These are phyloP conservation scores for Orius insidiosus DNA, from an alignment of 1,140 invertebrate genomes.

Conservation along the genomic window DNA sequence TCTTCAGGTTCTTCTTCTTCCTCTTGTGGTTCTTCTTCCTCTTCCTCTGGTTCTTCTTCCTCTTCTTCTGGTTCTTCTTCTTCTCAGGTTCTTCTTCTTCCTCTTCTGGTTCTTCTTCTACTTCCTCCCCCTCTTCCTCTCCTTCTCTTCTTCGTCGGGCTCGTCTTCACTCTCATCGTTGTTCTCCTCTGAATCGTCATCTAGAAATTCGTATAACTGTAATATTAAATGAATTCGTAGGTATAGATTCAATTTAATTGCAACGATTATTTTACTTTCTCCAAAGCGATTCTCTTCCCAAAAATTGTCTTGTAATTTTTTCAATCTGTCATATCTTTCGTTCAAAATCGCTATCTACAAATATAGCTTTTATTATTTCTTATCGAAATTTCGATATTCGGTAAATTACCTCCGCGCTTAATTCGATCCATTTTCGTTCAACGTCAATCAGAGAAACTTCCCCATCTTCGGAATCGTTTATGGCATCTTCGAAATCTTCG, in stretches of 20 bases:
- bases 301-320: slow-evolving; percentile 4
- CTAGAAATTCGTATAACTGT: not conserved
- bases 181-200: slow-evolving; percentile 23
- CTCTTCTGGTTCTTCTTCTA: too few species aligned
- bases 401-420: not conserved
- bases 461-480: not conserved
- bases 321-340: not conserved
- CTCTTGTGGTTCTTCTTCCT: slow-evolving; percentile 16
- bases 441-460: not conserved
- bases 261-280: slow-evolving; percentile 6
- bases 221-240: not conserved
- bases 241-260: not conserved
- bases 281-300: slow-evolving; percentile 22
- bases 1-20: slow-evolving; percentile 18
- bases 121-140: too few species aligned
- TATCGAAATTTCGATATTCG: not conserved
- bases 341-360: not conserved
- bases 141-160: slow-evolving; percentile 14
- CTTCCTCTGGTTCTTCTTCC: slow-evolving; percentile 10
- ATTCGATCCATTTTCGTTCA: not conserved
- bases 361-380: slow-evolving; percentile 1
- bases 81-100: too few species aligned
- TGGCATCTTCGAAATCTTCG: slow-evolving; percentile 17
- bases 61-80: slow-evolving; percentile 2
- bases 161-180: slow-evolving; percentile 18